Evolutionary conservation across 1,140 invertebrate species (phyloP), one percentile per base, ranked within the genome.

Genomic region (Brachystomella parvula): DNA sequence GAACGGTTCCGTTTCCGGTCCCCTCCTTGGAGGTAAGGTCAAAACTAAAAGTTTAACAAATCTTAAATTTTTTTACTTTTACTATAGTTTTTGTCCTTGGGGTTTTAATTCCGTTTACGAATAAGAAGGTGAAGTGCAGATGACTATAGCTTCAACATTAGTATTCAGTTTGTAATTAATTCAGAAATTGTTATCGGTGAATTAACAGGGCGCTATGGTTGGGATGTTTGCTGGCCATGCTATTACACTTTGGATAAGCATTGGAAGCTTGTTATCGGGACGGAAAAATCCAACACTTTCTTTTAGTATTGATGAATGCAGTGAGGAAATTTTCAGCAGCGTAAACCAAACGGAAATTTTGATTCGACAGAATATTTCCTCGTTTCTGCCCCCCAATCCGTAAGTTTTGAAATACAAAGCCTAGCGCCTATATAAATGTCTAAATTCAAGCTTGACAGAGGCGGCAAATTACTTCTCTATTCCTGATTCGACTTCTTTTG

Each of bases 181-280:
- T 39, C n/a, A 39, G 3, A 62, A 6, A 17, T 39, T 35, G n/a
- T n/a, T n/a, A n/a, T n/a, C n/a, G n/a, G 3, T 62, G 3, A 12
- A 26, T 30, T 62, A 30, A 21, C 44, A 72, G 68, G 71, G 71
- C 19, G 71, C 71, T 2, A 68, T 70, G 15, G 49, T 71, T n/a
- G 71, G 71, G 24, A 72, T 72, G 69, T 31, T 72, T 47, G 32
- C 47, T 12, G 71, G 47, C 47, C 71, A 73, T 32, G 31, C 47
- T 6, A 24, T 69, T 15, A 73, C 71, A 26, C 63, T 73, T 39
- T 69, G 58, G 49, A 65, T 73, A 19, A 61, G 59, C 15, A 53
- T 71, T 33, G 71, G 71, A n/a, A 65, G 65, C 3, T 33, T 65
- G 2, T 24, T 67, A 9, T 47, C 63, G 17, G 32, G 31, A 3